Evolutionary conservation across 2,888 invertebrate species (phyloP).

Genomic region (Rhamnusium bicolor): DNA sequence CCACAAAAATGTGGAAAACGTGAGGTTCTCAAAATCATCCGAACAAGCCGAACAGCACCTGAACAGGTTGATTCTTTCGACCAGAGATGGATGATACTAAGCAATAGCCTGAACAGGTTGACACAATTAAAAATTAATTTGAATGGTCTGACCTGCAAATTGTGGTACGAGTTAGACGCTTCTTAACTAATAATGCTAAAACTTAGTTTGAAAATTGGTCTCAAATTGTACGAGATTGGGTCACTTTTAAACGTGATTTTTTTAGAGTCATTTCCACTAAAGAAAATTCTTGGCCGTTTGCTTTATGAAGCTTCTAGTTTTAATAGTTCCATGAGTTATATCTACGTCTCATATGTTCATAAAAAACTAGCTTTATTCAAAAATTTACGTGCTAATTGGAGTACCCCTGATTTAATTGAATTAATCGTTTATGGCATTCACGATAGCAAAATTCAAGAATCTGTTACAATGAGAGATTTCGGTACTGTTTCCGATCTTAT

Average conservation of each 20-base stretch:
- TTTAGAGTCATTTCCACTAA: slow-evolving; percentile 39
- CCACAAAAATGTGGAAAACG: slow-evolving; percentile 28
- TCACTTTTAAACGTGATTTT: slow-evolving; percentile 37
- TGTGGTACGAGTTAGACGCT: slow-evolving; percentile 39
- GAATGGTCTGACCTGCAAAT: slow-evolving; percentile 37
- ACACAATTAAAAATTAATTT: slow-evolving; percentile 39
- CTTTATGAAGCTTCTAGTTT: slow-evolving; percentile 34
- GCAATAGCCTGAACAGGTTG: slow-evolving; percentile 35
- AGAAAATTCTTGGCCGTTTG: slow-evolving; percentile 37
- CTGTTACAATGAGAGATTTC: slow-evolving; percentile 25
- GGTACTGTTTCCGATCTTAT: slow-evolving; percentile 29
- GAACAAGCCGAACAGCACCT: slow-evolving; percentile 30
- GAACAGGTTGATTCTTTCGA: slow-evolving; percentile 42
- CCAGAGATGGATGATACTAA: slow-evolving; percentile 41
- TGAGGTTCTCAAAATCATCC: slow-evolving; percentile 33
- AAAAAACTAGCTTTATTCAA: slow-evolving; percentile 30
- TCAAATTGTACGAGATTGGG: no score
- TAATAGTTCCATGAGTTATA: slow-evolving; percentile 32
- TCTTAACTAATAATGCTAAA: no score
- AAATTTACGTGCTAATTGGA: slow-evolving; percentile 36
- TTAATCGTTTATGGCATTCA: slow-evolving; percentile 37
- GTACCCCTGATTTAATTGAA: slow-evolving; percentile 29
- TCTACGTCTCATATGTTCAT: slow-evolving; percentile 36
- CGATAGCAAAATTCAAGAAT: slow-evolving; percentile 29
- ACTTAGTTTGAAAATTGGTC: slow-evolving; percentile 40